These are phyloP conservation scores for Stenurella melanura DNA, from an alignment of 2,888 invertebrate genomes.

Conservation along the genomic window DNA sequence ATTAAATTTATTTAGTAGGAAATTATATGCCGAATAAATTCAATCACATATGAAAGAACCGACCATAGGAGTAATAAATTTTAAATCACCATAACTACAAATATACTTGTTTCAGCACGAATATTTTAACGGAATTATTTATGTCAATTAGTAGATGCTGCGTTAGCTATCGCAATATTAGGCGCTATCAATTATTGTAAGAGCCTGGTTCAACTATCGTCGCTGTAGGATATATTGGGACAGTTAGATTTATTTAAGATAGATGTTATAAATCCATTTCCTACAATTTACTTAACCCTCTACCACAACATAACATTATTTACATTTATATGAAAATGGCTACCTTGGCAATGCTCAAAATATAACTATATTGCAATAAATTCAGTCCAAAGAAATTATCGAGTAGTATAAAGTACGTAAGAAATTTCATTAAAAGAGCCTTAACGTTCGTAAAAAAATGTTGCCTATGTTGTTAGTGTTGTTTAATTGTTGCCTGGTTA, in stretches of 20 bases:
- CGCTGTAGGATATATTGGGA: slow-evolving; percentile 8
- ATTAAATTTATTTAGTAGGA: too few relatives aligned
- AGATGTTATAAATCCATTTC: slow-evolving; percentile 9
- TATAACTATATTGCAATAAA: too few relatives aligned
- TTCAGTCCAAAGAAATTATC: too few relatives aligned
- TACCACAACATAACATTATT: not conserved
- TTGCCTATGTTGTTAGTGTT: too few relatives aligned
- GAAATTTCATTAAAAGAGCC: too few relatives aligned
- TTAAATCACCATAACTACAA: not conserved
- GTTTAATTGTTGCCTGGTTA: too few relatives aligned
- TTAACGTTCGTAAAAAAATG: too few relatives aligned
- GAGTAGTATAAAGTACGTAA: too few relatives aligned
- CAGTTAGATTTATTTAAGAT: slow-evolving; percentile 20
- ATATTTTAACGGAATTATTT: slow-evolving; percentile 27
- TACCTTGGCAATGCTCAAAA: too few relatives aligned
- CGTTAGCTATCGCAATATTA: slow-evolving; percentile 23
- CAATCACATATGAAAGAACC: too few relatives aligned
- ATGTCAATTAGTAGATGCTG: slow-evolving; percentile 32
- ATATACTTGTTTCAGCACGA: not conserved
- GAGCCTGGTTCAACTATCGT: slow-evolving; percentile 21
- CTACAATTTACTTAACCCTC: slow-evolving; percentile 1
- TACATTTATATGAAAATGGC: too few relatives aligned
- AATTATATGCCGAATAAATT: too few relatives aligned
- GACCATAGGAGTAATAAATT: not conserved
- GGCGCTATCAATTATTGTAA: slow-evolving; percentile 30